Conservation (phyloP, 2,113 vertebrate species). For the Protobothrops mucrosquamatus region DNA sequence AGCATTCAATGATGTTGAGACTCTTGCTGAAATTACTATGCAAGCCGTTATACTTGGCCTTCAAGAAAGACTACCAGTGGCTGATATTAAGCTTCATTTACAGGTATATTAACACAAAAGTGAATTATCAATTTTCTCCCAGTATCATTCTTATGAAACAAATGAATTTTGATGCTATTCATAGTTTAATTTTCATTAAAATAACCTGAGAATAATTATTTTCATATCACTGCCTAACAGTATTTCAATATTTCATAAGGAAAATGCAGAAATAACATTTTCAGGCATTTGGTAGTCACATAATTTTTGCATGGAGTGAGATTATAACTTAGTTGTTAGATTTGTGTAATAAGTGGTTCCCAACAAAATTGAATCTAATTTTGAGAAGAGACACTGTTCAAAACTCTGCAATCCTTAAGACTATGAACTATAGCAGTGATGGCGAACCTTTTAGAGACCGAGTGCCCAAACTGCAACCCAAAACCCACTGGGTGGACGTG, state of each 20-base stretch:
- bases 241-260: not conserved
- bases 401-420: not conserved
- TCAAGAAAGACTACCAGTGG: constrained; percentile 70
- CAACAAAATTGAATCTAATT: not conserved
- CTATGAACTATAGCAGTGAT: too few relatives aligned
- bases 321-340: not conserved
- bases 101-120: constrained; percentile 71
- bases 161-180: not conserved
- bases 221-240: not conserved
- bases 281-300: not conserved
- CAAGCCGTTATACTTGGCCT: constrained; percentile 77
- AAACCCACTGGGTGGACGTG: too few relatives aligned
- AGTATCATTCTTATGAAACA: not conserved
- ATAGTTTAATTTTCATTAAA: not conserved
- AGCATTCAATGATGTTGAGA: constrained; percentile 76
- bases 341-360: not conserved
- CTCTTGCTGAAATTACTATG: constrained; percentile 80
- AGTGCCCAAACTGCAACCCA: too few relatives aligned
- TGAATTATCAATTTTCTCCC: constrained; percentile 16
- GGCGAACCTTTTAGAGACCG: too few relatives aligned
- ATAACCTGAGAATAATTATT: not conserved
- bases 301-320: not conserved
- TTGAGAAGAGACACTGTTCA: not conserved
- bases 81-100: constrained; percentile 70
- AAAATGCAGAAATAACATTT: not conserved